phyloP scores from a whole-genome alignment of 30 jellyfish, hydroid and myxozoan species.

The Turritopsis dohrnii region DNA sequence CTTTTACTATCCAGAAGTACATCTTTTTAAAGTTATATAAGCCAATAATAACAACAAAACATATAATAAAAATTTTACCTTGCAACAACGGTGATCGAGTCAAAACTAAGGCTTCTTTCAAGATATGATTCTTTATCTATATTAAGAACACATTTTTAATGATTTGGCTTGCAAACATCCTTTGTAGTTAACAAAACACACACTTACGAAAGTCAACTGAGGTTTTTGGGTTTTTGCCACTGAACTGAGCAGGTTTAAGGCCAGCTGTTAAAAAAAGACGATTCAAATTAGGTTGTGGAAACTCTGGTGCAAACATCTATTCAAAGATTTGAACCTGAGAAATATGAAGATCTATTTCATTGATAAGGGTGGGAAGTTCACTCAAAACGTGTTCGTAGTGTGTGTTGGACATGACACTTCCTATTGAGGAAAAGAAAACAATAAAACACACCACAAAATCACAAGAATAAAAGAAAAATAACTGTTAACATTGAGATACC shows the following conservation, averaged over 20 bases:
- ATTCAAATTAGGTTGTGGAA: neutral
- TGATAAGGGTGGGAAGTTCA: slow-evolving; percentile 72
- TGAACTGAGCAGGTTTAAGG: slow-evolving; percentile 55
- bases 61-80: slow-evolving; percentile 34
- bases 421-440: slow-evolving; percentile 17
- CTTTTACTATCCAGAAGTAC: too few relatives aligned
- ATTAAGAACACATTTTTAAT: too few relatives aligned
- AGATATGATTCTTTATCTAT: slow-evolving; percentile 56
- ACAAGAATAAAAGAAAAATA: neutral
- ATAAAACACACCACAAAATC: neutral
- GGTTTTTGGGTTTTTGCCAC: slow-evolving; percentile 50
- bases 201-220: slow-evolving; percentile 40
- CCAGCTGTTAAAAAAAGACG: slow-evolving; percentile 43
- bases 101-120: slow-evolving; percentile 68
- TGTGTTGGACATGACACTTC: slow-evolving; percentile 48
- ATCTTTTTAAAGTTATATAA: too few relatives aligned
- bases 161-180: too few relatives aligned
- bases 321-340: slow-evolving; percentile 61
- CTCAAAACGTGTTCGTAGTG: slow-evolving; percentile 71
- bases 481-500: slow-evolving; percentile 30
- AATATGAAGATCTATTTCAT: slow-evolving; percentile 76
- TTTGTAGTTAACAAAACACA: too few relatives aligned
- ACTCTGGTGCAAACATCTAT: too few relatives aligned
- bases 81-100: slow-evolving; percentile 81
- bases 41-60: neutral